phyloP scores from a whole-genome alignment of 2,113 vertebrate genomes.

The Hyla sarda region DNA sequence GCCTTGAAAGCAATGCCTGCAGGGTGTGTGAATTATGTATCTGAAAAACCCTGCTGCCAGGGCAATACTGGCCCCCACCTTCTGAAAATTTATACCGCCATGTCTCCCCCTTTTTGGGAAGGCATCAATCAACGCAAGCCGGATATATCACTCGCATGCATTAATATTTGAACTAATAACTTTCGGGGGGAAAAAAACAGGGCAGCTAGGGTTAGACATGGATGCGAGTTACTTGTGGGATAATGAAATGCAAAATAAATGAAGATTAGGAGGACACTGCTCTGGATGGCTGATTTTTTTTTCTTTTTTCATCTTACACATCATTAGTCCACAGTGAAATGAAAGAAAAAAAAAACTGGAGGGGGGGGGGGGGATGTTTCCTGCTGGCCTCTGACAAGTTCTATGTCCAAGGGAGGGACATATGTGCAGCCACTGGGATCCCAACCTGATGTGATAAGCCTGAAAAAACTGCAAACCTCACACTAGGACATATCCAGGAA shows the following conservation, averaged over 20 bases:
- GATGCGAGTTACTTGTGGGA: constrained; percentile 77
- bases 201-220: constrained; percentile 70
- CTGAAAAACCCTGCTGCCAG: constrained; percentile 98
- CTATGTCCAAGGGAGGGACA: constrained; percentile 84
- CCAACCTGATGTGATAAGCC: constrained; percentile 88
- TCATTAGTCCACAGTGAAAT: constrained; percentile 94
- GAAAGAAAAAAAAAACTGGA: constrained; percentile 91
- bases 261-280: constrained; percentile 94
- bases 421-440: constrained; percentile 86
- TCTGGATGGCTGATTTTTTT: constrained; percentile 82
- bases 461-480: constrained; percentile 97
- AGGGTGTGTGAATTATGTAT: constrained; percentile 99
- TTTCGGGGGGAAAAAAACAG: constrained; percentile 94
- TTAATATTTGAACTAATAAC: constrained; percentile 99
- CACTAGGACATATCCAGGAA: constrained; percentile 97
- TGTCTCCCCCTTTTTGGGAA: constrained; percentile 98
- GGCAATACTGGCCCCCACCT: constrained; percentile 94
- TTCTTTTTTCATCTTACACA: constrained; percentile 78
- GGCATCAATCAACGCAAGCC: constrained; percentile 97
- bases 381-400: constrained; percentile 90
- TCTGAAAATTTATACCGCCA: constrained; percentile 95
- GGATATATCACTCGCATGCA: constrained; percentile 95
- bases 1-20: constrained; percentile 99
- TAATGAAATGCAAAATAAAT: constrained; percentile 99
- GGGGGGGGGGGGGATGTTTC: constrained; percentile 89